Conservation (phyloP, 2,888 invertebrate species). For the Emmelina monodactyla region DNA sequence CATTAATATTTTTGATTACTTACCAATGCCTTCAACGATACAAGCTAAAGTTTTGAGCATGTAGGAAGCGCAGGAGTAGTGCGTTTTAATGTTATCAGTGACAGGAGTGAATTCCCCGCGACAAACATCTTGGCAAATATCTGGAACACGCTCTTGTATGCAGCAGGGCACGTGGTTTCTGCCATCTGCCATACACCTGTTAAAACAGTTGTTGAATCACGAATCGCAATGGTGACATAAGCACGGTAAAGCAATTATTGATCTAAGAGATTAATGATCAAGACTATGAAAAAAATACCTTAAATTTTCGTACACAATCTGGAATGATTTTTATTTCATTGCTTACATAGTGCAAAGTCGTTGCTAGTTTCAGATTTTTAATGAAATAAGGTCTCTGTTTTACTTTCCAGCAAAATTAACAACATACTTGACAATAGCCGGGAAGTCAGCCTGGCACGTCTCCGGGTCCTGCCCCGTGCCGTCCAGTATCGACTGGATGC, state of each 20-base stretch:
- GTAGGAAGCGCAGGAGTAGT: conserved; percentile 84
- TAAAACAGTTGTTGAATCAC: no score
- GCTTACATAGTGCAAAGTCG: no score
- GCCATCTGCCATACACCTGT: conserved; percentile 78
- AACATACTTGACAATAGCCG: conserved; percentile 73
- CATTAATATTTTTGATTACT: conserved; percentile 14
- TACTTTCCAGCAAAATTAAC: no score
- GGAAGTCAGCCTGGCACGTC: conserved; percentile 81
- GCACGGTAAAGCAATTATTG: no score
- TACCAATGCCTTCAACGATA: conserved; percentile 79
- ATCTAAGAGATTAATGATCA: no score
- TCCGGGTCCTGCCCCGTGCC: conserved; percentile 85
- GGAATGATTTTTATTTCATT: no score
- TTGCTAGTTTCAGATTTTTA: no score
- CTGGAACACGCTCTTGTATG: conserved; percentile 80
- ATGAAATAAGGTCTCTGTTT: no score
- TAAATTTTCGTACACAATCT: no score
- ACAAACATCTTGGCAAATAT: conserved; percentile 86
- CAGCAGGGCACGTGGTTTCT: conserved; percentile 88
- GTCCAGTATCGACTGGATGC: conserved; percentile 77
- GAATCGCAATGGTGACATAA: no score
- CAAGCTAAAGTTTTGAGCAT: conserved; percentile 84
- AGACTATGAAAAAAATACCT: no score
- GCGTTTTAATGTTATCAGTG: conserved; percentile 82
- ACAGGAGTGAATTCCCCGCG: conserved; percentile 85